phyloP scores from a whole-genome alignment of 2,113 vertebrate genomes.

The Antidorcas marsupialis region DNA sequence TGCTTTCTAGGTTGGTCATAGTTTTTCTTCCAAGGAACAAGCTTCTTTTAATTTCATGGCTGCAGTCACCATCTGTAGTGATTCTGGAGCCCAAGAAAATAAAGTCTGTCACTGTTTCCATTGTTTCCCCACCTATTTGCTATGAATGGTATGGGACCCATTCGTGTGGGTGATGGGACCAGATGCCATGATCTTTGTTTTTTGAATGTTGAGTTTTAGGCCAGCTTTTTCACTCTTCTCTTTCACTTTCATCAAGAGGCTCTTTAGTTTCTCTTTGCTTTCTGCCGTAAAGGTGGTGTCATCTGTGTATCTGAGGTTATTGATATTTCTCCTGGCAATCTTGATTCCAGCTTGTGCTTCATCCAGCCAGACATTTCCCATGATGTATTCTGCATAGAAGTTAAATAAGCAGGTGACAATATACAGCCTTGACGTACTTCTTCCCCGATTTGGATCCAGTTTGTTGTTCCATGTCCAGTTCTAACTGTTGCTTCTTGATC shows the following conservation, averaged over 20 bases:
- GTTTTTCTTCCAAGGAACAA: neutral
- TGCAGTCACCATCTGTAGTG: neutral
- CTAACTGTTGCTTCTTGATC: neutral
- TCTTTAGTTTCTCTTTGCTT: neutral
- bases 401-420: neutral
- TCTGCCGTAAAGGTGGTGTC: neutral
- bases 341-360: neutral
- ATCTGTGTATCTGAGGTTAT: neutral
- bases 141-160: neutral
- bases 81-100: neutral
- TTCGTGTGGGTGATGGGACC: neutral
- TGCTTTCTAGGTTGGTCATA: neutral
- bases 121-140: neutral
- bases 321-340: neutral
- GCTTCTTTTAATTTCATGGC: neutral
- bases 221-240: neutral
- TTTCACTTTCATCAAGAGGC: neutral
- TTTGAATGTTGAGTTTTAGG: neutral
- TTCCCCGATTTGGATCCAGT: neutral
- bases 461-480: neutral
- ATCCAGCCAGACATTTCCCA: neutral
- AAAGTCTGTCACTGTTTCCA: neutral
- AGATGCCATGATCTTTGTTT: neutral
- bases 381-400: neutral
- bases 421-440: neutral